Base-by-base conservation (phyloP, 2,888 invertebrate species). In the Pheosia tremula region DNA sequence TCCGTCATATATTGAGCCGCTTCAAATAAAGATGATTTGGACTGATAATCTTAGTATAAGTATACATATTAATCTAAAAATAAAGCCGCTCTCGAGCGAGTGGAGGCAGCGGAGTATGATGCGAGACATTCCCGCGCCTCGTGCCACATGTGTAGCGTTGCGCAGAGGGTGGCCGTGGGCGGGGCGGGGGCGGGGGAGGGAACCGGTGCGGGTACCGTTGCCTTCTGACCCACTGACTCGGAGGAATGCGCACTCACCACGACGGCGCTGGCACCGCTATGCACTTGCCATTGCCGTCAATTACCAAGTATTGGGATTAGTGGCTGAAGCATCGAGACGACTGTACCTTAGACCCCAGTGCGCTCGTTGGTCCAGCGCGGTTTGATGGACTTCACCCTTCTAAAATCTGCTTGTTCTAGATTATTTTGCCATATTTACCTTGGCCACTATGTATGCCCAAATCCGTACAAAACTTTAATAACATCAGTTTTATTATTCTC, bases 191-290 rank as follows among this genome's bases (percentile, higher is more conserved):
- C 56, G 57, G 62, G 56, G 63, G 61, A 62, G 45, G 49, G 66
- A 65, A 82, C 86, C 87, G 88, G 78, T 87, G 82, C 78, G 75
- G 77, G 81, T 88, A 85, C 88, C 88, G 88, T 87, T 86, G 84
- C 66, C 77, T 65, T 62, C 75, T 83, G 85, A 84, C 84, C 87
- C 80, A 84, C 77, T 80, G 79, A 64, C 72, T 64, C 72, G 66
- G 71, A 71, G 81, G 79, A 78, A 81, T 81, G 79, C 71, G 76
- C 68, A 4, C 61, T 56, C 62, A 37, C 53, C 45, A 57, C 38
- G 6, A 52, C 45, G 6, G 47, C 45, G 37, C 50, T 43, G 7
- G 38, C 36, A 37, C 37, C 59, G 37, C 57, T 39, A n/a, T 9
- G 45, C 37, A 38, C 57, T n/a, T 10, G n/a, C 57, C 37, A 11